Evolutionary conservation across 2,113 vertebrate species (phyloP).

Genomic region (Procavia capensis): DNA sequence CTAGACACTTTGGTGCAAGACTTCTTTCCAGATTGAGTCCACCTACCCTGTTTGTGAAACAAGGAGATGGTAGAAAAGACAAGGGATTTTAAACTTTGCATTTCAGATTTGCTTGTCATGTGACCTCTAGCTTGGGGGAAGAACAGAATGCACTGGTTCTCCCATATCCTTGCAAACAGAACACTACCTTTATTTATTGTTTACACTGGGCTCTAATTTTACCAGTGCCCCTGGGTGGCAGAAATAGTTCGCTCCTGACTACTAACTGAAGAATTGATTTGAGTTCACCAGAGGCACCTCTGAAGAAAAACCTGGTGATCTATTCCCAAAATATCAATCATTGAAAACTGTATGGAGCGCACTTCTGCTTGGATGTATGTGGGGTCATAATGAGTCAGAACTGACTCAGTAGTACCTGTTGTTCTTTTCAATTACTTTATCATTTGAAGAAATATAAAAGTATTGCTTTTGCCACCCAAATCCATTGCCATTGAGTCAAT

Average conservation of each 20-base stretch:
- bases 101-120: background rate
- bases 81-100: background rate
- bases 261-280: background rate
- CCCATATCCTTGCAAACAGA: background rate
- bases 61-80: background rate
- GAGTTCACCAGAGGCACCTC: background rate
- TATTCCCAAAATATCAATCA: background rate
- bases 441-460: background rate
- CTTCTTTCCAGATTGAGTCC: background rate
- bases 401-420: background rate
- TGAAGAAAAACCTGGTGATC: background rate
- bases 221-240: background rate
- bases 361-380: background rate
- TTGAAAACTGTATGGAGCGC: background rate
- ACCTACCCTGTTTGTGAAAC: background rate
- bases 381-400: background rate
- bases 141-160: background rate
- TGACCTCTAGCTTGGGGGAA: background rate
- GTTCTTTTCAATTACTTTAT: background rate
- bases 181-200: background rate
- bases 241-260: background rate
- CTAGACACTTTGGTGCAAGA: background rate
- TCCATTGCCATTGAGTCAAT: too few relatives aligned
- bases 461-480: background rate
- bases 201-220: background rate